A percentile compares a stretch with the other conserved stretches of the same genome.
phyloP scores from a whole-genome alignment of 2,888 invertebrate species.

The Alcis repandata region DNA sequence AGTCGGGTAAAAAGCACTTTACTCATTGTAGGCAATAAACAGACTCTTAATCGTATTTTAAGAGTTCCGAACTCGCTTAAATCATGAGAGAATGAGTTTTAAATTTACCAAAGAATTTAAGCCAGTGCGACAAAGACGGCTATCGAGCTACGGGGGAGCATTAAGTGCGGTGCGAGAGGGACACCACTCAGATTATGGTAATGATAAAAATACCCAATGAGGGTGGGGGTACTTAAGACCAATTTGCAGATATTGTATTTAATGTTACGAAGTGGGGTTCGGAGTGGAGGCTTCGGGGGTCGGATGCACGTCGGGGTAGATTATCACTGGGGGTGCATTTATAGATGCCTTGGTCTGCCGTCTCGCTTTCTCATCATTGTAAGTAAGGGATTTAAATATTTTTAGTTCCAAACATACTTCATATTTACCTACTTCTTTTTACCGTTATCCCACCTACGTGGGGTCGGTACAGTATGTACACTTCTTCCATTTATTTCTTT shows the following conservation, averaged over 20 bases:
- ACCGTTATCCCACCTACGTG: no score
- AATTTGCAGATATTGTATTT: slow-evolving; percentile 86
- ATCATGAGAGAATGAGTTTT: slow-evolving; percentile 76
- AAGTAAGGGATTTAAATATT: not conserved
- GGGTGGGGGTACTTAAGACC: slow-evolving; percentile 82
- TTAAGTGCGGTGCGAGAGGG: slow-evolving; percentile 59
- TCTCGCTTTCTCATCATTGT: not conserved
- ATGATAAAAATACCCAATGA: slow-evolving; percentile 82
- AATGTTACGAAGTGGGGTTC: slow-evolving; percentile 68
- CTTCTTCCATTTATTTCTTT: no score
- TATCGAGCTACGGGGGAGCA: slow-evolving; percentile 26
- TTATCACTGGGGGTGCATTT: slow-evolving; percentile 78
- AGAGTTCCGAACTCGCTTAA: slow-evolving; percentile 67
- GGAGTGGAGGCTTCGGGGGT: slow-evolving; percentile 52
- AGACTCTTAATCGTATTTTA: slow-evolving; percentile 69
- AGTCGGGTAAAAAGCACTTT: slow-evolving; percentile 19
- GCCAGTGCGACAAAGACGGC: slow-evolving; percentile 59
- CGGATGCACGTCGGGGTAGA: slow-evolving; percentile 71
- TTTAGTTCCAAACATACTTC: no score
- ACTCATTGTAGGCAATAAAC: slow-evolving; percentile 68
- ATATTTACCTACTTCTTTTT: no score
- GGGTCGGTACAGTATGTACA: no score
- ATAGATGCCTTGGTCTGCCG: not conserved
- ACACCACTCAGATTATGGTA: slow-evolving; percentile 77
- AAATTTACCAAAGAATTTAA: slow-evolving; percentile 72